Conservation (phyloP, 2,797 vertebrate genomes). For the Bovichtus diacanthus region DNA sequence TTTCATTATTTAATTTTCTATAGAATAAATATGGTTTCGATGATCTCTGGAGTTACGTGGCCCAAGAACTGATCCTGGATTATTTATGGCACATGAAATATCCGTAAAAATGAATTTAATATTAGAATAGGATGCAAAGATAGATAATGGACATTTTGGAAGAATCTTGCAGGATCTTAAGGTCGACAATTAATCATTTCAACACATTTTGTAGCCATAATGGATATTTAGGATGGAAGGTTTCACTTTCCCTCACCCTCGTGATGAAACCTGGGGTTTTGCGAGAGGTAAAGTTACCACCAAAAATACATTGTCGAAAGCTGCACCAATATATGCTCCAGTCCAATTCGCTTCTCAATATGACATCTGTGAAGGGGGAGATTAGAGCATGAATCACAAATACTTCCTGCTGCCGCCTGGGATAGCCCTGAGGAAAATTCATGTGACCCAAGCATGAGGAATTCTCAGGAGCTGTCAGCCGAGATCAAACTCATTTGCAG, state of each 20-base stretch:
- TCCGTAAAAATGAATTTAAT: neutral
- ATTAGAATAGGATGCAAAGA: neutral
- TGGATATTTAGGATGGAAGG: constrained; percentile 21
- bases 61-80: constrained; percentile 2
- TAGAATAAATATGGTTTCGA: constrained; percentile 11
- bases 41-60: neutral
- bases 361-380: constrained; percentile 73
- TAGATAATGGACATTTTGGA: neutral
- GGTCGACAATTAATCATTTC: constrained; percentile 4
- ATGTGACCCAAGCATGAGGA: constrained; percentile 77
- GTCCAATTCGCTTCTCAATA: constrained; percentile 70
- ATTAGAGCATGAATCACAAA: constrained; percentile 79
- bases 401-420: constrained; percentile 64
- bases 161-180: neutral
- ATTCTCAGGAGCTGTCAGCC: constrained; percentile 81
- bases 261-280: constrained; percentile 33
- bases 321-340: constrained; percentile 50
- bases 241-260: constrained; percentile 30
- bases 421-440: constrained; percentile 75
- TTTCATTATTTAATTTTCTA: constrained; percentile 30
- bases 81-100: constrained; percentile 12
- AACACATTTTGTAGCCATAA: neutral
- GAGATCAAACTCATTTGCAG: constrained; percentile 81
- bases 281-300: constrained; percentile 29
- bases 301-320: constrained; percentile 26